These are phyloP conservation scores for Oscheius onirici DNA, from an alignment of 2,888 invertebrate genomes.

Conservation along the genomic window DNA sequence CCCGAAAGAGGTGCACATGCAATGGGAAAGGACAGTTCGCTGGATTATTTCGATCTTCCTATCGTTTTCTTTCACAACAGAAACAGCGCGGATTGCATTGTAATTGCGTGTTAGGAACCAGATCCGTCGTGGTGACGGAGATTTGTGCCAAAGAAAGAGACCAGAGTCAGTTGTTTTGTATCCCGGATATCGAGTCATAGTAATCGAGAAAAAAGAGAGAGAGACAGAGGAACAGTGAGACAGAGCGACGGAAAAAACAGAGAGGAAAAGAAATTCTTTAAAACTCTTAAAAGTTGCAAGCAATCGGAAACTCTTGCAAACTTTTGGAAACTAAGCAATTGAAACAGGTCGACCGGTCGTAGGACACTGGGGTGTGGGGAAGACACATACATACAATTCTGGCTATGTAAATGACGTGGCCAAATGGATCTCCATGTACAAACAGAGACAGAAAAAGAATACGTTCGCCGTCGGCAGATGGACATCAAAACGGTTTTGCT, in stretches of 20 bases:
- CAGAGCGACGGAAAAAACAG: too few species aligned
- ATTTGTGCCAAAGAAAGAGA: constrained; percentile 4
- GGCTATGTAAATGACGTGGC: constrained; percentile 20
- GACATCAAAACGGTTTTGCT: too few species aligned
- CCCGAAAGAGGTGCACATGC: neutral
- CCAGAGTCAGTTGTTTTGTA: neutral
- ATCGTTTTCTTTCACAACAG: neutral
- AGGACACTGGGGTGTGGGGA: neutral
- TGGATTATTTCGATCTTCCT: neutral
- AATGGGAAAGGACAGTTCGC: neutral
- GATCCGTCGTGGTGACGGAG: neutral
- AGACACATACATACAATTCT: neutral
- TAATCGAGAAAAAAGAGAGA: neutral
- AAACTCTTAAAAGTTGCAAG: neutral
- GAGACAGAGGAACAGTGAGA: too few species aligned
- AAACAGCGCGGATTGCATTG: constrained; percentile 15
- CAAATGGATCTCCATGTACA: too few species aligned
- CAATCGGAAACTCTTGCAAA: neutral
- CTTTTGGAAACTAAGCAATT: constrained; percentile 17
- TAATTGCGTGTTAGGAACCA: constrained; percentile 27
- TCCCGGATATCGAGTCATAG: neutral
- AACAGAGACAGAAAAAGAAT: too few species aligned
- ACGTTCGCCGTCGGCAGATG: too few species aligned
- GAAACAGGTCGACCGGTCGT: constrained; percentile 21
- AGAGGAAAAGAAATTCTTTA: neutral